Base-by-base conservation (phyloP, 2,888 invertebrate species). In the Tanytarsus gracilentus region DNA sequence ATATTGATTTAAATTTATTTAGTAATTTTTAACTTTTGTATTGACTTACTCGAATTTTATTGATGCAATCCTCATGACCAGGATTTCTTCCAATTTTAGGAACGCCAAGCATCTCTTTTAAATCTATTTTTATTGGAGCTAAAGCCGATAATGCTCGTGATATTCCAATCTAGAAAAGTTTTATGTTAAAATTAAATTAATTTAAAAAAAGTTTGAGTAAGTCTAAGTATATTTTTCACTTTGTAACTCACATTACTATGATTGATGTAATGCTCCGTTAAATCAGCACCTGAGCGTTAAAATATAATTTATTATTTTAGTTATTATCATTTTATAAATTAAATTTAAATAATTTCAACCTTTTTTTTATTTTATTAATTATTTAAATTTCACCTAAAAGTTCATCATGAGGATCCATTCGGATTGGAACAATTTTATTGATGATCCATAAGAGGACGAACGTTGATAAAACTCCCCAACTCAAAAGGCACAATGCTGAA, bases 391-490 rank as follows among this genome's bases (percentile, higher is more conserved):
- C n/a, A n/a, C n/a, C 94, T 11, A 94, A 74, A 49, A 92, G 75
- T 72, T 95, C 94, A 55, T 90, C 88, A 66, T 88, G 84, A 0
- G 85, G 81, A 61, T 84, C 82, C 91, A 94, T 90, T 11, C 95
- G 79, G 62, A 95, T 89, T 0, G 88, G 85, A 66, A 91, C 75
- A 16, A 90, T 74, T 70, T 81, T 82, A 70, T 92, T 83, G 16
- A 92, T 84, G 27, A 84, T 75, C 83, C 87, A 91, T 25, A 95
- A 77, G 7, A 94, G 70, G 1, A 81, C 66, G 66, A 86, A 79
- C 0, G 93, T 89, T 1, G 83, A 79, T 8, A 77, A 67, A 51
- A 84, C 78, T 4, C 88, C 87, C 94, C 95, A 95, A 21, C 76
- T 69, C 33, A 76, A 69, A 7, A 94, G 78, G 65, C 86, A 86